Percentiles rank a stretch among this genome's conserved stretches.
Evolutionary conservation across 1,140 invertebrate species (phyloP).

Genomic region (Drosophila lini): DNA sequence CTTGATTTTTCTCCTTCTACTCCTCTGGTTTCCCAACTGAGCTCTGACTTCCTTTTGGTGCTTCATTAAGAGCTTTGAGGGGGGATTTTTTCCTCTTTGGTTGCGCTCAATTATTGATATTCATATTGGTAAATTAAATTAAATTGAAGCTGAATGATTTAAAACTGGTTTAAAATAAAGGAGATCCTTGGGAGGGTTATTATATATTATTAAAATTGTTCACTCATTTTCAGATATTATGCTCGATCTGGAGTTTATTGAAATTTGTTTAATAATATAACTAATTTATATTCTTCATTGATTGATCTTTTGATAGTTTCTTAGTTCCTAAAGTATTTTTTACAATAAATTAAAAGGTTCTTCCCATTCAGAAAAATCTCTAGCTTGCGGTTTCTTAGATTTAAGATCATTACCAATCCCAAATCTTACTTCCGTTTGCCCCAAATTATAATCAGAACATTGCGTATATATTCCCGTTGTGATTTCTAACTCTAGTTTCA

Average conservation of each 20-base stretch:
- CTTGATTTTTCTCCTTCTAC: constrained; percentile 7
- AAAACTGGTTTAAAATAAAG: constrained; percentile 2
- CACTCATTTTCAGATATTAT: too few relatives aligned
- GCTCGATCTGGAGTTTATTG: background rate
- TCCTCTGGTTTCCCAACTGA: constrained; percentile 6
- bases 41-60: constrained; percentile 24
- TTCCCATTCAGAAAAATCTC: too few relatives aligned
- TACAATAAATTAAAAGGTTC: too few relatives aligned
- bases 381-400: background rate
- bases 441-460: constrained; percentile 9
- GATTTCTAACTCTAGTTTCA: background rate
- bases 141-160: constrained; percentile 28
- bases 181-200: background rate
- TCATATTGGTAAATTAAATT: constrained; percentile 49
- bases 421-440: constrained; percentile 14
- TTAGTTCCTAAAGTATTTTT: background rate
- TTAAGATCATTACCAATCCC: background rate
- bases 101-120: constrained; percentile 46
- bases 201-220: background rate
- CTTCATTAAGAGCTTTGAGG: constrained; percentile 29
- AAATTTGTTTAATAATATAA: background rate
- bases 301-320: background rate
- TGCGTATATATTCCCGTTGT: background rate
- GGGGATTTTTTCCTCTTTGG: constrained; percentile 16
- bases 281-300: background rate